Conservation (phyloP, 2,888 invertebrate genomes). For the Dicyrtoma fusca region DNA sequence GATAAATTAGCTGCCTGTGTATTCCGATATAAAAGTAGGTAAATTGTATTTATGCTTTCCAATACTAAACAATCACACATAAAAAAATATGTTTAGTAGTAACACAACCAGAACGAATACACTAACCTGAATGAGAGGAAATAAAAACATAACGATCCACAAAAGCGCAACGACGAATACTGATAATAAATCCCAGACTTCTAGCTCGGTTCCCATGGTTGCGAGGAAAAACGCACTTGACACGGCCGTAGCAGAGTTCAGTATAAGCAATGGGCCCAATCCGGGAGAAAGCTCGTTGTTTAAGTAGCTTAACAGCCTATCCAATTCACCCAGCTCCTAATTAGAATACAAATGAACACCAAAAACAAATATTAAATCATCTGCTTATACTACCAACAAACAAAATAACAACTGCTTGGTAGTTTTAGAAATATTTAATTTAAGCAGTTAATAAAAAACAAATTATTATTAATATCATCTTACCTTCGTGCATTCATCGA, state of each 20-base stretch:
- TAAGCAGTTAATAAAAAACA: too few species aligned
- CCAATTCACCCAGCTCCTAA: slow-evolving; percentile 80
- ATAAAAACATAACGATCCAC: slow-evolving; percentile 69
- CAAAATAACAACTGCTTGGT: too few species aligned
- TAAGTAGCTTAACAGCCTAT: slow-evolving; percentile 74
- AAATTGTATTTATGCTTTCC: neutral
- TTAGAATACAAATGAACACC: too few species aligned
- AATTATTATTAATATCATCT: too few species aligned
- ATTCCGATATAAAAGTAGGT: neutral
- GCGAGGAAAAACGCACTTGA: slow-evolving; percentile 73
- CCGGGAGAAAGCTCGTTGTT: slow-evolving; percentile 77
- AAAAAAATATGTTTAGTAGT: neutral
- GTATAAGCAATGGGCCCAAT: slow-evolving; percentile 63
- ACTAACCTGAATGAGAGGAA: slow-evolving; percentile 73
- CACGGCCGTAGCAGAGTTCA: slow-evolving; percentile 73
- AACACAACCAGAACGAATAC: neutral
- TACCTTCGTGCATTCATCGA: slow-evolving; percentile 79
- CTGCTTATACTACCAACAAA: too few species aligned
- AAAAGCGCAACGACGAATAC: slow-evolving; percentile 58
- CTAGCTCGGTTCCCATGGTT: slow-evolving; percentile 64
- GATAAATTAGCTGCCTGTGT: slow-evolving; percentile 75
- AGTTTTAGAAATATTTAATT: too few species aligned
- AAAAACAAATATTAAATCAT: slow-evolving; percentile 49
- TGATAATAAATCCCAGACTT: slow-evolving; percentile 66
- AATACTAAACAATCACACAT: neutral